Evolutionary conservation across 92 coral and sea anemone genomes (phyloP), one percentile per base, ranked within the genome.

Genomic region (Palythoa grandis): DNA sequence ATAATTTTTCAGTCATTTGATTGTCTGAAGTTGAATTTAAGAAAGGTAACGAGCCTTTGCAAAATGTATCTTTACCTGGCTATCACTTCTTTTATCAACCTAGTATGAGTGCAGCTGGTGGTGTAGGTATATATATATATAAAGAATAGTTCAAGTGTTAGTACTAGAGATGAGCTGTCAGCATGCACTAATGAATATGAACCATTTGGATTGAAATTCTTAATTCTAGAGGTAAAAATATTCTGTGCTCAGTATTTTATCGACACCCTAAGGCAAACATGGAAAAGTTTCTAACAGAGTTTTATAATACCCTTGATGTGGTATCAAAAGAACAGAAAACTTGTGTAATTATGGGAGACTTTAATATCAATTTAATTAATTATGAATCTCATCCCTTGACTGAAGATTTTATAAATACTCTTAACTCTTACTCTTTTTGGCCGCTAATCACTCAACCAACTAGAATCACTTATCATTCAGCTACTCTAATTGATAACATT

Each of bases 281-380:
- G 5, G 88, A 24, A 17, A 61, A 71, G 23, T 73, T 74, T 73
- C 23, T 85, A 11, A 39, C 22, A 13, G 38, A 37, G 14, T 53
- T 85, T 13, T 40, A 14, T 66, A 19, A 43, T 4, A 38, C 72
- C 13, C 6, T 85, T 52, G 82, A 85, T 19, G 79, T 68, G 40
- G 57, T 86, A 58, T 78, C 58, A 22, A 85, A 38, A 7, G 87
- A 89, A 60, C 57, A 60, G 24, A 86, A 89, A 63, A 35, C 74
- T 72, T 85, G 92, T 57, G 56, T 89, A 56, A 72, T 89, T 29
- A 86, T 89, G 89, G 92, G 92, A n/a, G 89, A 89, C 48, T 89
- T 89, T 66, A 89, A 89, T 72, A 78, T 89, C 19, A 77, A 86
- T 66, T 73, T 86, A 15, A 37, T 78, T 57, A 87, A 79, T 69